These are phyloP conservation scores for Sogatella furcifera DNA, from an alignment of 1,140 invertebrate species.

Conservation along the genomic window DNA sequence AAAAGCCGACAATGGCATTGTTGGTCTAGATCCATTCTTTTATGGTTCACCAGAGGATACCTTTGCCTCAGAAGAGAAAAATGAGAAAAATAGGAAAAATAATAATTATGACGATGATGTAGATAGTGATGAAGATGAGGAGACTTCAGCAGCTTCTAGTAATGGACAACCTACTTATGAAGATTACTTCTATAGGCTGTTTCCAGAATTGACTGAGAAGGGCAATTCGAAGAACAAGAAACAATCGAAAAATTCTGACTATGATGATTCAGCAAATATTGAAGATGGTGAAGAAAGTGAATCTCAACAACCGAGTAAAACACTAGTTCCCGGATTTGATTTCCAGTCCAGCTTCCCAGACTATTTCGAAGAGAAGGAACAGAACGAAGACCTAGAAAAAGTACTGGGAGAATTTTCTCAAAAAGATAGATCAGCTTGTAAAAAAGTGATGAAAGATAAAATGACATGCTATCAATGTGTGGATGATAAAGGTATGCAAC, in stretches of 20 bases:
- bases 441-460: slow-evolving; percentile 52
- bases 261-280: slow-evolving; percentile 27
- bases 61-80: slow-evolving; percentile 10
- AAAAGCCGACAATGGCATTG: slow-evolving; percentile 3
- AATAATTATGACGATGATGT: slow-evolving; percentile 2
- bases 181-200: slow-evolving; percentile 32
- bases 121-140: slow-evolving; percentile 11
- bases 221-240: slow-evolving; percentile 25
- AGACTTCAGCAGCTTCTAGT: slow-evolving; percentile 17
- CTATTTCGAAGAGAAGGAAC: not conserved
- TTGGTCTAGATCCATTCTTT: slow-evolving; percentile 11
- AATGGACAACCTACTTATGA: slow-evolving; percentile 25
- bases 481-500: slow-evolving; percentile 49
- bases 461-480: slow-evolving; percentile 63
- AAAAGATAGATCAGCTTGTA: slow-evolving; percentile 56
- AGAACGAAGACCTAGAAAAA: slow-evolving; percentile 44
- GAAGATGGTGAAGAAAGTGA: slow-evolving; percentile 32
- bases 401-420: slow-evolving; percentile 54
- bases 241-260: not conserved
- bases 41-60: slow-evolving; percentile 5
- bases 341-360: not conserved
- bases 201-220: slow-evolving; percentile 31
- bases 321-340: slow-evolving; percentile 6
- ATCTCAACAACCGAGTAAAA: not conserved
- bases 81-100: slow-evolving; percentile 7